phyloP scores from a whole-genome alignment of 2,797 vertebrate species.

The Synanceia verrucosa region DNA sequence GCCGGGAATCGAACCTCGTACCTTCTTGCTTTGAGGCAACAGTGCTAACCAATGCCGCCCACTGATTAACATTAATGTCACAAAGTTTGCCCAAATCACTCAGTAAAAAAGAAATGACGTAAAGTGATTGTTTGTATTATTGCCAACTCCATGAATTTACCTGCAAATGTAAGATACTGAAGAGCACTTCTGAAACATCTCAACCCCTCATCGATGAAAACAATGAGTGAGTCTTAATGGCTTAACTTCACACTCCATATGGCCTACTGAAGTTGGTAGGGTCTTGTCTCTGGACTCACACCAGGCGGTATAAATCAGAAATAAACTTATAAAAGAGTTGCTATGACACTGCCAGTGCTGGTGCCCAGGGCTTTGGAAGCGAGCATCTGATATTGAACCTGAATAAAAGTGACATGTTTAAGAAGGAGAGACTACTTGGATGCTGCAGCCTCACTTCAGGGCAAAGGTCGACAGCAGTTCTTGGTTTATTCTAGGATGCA shows the following conservation, averaged over 20 bases:
- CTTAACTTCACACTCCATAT: neutral
- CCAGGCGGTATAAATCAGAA: constrained; percentile 66
- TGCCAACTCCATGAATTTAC: neutral
- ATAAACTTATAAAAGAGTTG: constrained; percentile 56
- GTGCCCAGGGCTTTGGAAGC: constrained; percentile 43
- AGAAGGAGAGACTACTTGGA: constrained; percentile 55
- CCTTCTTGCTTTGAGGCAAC: too few relatives aligned
- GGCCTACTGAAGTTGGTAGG: too few relatives aligned
- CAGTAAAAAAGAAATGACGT: neutral
- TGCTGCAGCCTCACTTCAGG: constrained; percentile 42
- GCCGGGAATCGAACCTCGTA: too few relatives aligned
- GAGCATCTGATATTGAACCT: constrained; percentile 68
- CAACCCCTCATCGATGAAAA: constrained; percentile 6
- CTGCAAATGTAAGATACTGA: neutral
- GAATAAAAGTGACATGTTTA: constrained; percentile 75
- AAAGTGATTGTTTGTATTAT: neutral
- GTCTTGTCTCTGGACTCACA: constrained; percentile 55
- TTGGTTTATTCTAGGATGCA: constrained; percentile 47
- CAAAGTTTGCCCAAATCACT: neutral
- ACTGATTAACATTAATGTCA: too few relatives aligned
- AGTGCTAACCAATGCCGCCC: too few relatives aligned
- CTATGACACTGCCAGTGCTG: constrained; percentile 44
- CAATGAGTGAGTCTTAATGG: neutral
- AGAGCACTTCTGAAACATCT: neutral
- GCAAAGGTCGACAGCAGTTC: constrained; percentile 24